phyloP scores from a whole-genome alignment of 2,888 invertebrate species.

The Yponomeuta plumbellus region DNA sequence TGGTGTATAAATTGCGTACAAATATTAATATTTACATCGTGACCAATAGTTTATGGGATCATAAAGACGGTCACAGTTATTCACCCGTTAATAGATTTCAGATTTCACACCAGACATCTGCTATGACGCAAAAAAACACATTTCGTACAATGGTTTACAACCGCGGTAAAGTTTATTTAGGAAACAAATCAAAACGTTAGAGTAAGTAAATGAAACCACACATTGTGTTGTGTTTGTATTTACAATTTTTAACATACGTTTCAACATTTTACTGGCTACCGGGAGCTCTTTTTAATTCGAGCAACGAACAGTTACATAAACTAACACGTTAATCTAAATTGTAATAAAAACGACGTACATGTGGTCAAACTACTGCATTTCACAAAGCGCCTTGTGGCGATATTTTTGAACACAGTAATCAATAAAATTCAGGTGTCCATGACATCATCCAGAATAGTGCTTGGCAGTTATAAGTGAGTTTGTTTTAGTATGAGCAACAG shows the following conservation, averaged over 20 bases:
- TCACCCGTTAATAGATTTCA: background rate
- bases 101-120: constrained; percentile 32
- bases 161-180: background rate
- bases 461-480: constrained; percentile 49
- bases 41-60: no score
- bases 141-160: constrained; percentile 21
- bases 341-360: constrained; percentile 71
- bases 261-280: constrained; percentile 75
- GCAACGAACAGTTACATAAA: constrained; percentile 76
- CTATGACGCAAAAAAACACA: no score
- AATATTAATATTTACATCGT: no score
- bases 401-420: constrained; percentile 66
- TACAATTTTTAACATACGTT: constrained; percentile 75
- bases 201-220: constrained; percentile 57
- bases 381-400: constrained; percentile 50
- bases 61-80: background rate
- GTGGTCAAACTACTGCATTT: constrained; percentile 55
- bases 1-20: no score
- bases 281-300: constrained; percentile 76
- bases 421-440: constrained; percentile 66
- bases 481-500: constrained; percentile 50
- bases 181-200: constrained; percentile 14
- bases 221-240: constrained; percentile 63
- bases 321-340: constrained; percentile 75
- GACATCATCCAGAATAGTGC: constrained; percentile 54